Evolutionary conservation across 2,797 vertebrate genomes (phyloP).

Genomic region (Danio albolineatus): DNA sequence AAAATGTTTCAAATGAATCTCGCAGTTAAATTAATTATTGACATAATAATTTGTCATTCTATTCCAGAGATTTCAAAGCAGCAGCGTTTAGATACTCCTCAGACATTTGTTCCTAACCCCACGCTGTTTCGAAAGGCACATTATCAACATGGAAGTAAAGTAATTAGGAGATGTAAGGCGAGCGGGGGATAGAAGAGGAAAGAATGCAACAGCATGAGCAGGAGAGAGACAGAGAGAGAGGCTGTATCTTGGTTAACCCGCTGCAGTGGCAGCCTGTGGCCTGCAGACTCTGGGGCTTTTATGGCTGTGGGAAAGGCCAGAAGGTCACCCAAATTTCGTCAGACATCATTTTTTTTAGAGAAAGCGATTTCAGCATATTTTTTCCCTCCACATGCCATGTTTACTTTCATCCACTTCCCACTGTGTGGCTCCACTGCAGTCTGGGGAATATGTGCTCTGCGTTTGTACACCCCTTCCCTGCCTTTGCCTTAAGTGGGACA

Average conservation of each 20-base stretch:
- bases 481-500: conserved; percentile 42
- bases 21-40: background rate
- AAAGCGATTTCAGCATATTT: conserved; percentile 58
- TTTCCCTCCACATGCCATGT: conserved; percentile 56
- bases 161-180: conserved; percentile 22
- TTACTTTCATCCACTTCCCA: conserved; percentile 62
- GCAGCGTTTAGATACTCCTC: background rate
- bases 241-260: conserved; percentile 50
- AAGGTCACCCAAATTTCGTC: conserved; percentile 66
- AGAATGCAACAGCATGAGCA: conserved; percentile 24
- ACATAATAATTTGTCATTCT: background rate
- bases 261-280: conserved; percentile 45
- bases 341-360: conserved; percentile 55
- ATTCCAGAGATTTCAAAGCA: background rate
- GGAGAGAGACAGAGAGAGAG: conserved; percentile 35
- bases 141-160: conserved; percentile 29
- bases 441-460: conserved; percentile 57
- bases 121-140: conserved; percentile 36
- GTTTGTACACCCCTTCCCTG: conserved; percentile 39
- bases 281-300: conserved; percentile 58
- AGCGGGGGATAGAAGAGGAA: conserved; percentile 7
- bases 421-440: conserved; percentile 59
- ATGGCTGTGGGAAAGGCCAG: conserved; percentile 70
- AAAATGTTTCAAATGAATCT: background rate
- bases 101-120: conserved; percentile 18